Percentiles rank a stretch among this genome's conserved stretches.
phyloP scores from a whole-genome alignment of 2,888 invertebrate species.

The Polydrusus tereticollis region DNA sequence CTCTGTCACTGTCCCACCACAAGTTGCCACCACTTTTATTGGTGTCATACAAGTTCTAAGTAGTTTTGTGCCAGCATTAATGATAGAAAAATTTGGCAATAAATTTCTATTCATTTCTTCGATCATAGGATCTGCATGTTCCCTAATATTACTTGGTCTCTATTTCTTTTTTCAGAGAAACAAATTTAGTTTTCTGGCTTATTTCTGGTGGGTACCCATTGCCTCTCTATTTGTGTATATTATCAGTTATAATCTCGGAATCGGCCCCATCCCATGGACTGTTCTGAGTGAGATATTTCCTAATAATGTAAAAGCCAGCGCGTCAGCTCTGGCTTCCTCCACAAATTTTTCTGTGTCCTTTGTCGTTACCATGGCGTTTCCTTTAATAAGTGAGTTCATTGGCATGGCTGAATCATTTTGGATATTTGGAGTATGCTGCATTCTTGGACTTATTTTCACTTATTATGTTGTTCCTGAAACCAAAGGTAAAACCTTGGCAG shows the following conservation, averaged over 20 bases:
- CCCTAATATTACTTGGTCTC: slow-evolving; percentile 57
- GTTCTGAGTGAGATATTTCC: slow-evolving; percentile 87
- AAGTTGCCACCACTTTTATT: slow-evolving; percentile 79
- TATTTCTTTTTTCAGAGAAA: slow-evolving; percentile 51
- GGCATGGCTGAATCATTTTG: slow-evolving; percentile 55
- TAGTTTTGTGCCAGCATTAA: slow-evolving; percentile 78
- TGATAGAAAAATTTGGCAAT: slow-evolving; percentile 82
- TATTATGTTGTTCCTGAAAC: slow-evolving; percentile 55
- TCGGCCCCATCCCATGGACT: slow-evolving; percentile 85
- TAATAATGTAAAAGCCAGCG: slow-evolving; percentile 75
- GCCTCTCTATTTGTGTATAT: slow-evolving; percentile 79
- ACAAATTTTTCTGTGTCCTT: slow-evolving; percentile 52
- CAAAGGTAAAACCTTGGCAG: slow-evolving; percentile 54
- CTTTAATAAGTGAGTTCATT: slow-evolving; percentile 49
- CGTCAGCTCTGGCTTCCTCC: slow-evolving; percentile 68
- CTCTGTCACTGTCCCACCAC: slow-evolving; percentile 70
- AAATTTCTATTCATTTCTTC: slow-evolving; percentile 75
- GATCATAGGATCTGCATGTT: slow-evolving; percentile 74
- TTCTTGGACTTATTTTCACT: slow-evolving; percentile 51
- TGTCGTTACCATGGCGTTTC: slow-evolving; percentile 54
- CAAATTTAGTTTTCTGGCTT: slow-evolving; percentile 50
- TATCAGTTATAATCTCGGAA: slow-evolving; percentile 76
- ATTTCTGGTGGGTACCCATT: slow-evolving; percentile 78
- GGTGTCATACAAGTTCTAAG: slow-evolving; percentile 80
- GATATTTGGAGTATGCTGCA: slow-evolving; percentile 53